phyloP scores from a whole-genome alignment of 2,113 vertebrate genomes.

The Pyxicephalus adspersus region DNA sequence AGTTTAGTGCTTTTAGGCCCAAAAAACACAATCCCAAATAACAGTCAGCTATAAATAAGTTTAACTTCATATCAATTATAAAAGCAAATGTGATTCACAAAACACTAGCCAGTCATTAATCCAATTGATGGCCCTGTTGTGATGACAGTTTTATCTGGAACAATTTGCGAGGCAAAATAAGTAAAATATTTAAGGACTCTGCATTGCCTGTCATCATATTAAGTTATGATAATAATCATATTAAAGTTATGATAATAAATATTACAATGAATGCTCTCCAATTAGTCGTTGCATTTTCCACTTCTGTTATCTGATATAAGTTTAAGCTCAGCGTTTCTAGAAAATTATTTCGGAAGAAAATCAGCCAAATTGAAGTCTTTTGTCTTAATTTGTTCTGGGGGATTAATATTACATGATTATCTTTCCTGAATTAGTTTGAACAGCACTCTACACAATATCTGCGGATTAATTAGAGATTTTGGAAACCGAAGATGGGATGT shows the following conservation, averaged over 20 bases:
- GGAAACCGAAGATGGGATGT: background rate
- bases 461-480: constrained; percentile 1
- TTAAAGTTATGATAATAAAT: constrained; percentile 24
- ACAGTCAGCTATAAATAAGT: too few species aligned
- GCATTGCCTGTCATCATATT: constrained; percentile 31
- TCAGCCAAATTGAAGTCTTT: constrained; percentile 25
- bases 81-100: background rate
- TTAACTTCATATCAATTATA: background rate
- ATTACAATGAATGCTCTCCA: constrained; percentile 18
- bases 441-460: background rate
- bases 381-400: constrained; percentile 40
- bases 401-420: constrained; percentile 40
- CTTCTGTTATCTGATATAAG: constrained; percentile 6
- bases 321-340: background rate
- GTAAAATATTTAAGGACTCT: background rate
- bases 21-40: too few species aligned
- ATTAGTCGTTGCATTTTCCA: constrained; percentile 22
- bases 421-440: constrained; percentile 18
- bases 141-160: constrained; percentile 3
- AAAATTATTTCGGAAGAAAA: constrained; percentile 12
- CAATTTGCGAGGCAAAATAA: constrained; percentile 14
- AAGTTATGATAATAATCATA: constrained; percentile 20
- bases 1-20: too few species aligned
- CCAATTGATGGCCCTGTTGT: background rate
- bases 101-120: background rate